These are phyloP conservation scores for Mirza zaza DNA, from an alignment of 2,113 vertebrate genomes.

Conservation along the genomic window DNA sequence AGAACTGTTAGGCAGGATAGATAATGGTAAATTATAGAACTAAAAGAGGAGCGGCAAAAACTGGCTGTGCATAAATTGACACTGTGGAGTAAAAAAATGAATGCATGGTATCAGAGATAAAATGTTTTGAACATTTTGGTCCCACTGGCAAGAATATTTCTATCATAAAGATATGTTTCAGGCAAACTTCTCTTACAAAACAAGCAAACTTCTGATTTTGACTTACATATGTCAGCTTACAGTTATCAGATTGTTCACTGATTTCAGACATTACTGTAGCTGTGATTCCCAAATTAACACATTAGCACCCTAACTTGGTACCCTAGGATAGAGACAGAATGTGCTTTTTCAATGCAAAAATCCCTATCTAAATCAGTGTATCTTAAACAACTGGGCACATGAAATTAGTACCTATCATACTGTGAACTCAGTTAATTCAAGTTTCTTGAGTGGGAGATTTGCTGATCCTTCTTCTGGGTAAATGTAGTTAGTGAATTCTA, in stretches of 20 bases:
- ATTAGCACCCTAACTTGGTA: neutral
- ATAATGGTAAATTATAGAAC: neutral
- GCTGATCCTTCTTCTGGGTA: neutral
- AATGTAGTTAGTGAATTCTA: neutral
- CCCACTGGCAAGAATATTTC: neutral
- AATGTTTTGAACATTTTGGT: neutral
- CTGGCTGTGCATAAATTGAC: neutral
- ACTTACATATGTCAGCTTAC: neutral
- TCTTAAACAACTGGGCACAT: neutral
- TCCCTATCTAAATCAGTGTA: neutral
- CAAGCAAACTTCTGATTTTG: neutral
- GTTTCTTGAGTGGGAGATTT: neutral
- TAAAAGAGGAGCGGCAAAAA: neutral
- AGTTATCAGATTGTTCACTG: neutral
- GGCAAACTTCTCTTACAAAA: conserved; percentile 16
- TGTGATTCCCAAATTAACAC: neutral
- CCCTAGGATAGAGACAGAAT: neutral
- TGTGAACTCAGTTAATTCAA: neutral
- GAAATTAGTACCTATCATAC: neutral
- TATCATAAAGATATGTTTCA: neutral
- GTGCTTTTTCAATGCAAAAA: neutral
- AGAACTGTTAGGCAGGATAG: neutral
- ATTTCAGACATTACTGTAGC: neutral
- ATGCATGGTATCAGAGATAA: neutral
- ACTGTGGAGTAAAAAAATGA: neutral